phyloP scores from a whole-genome alignment of 2,888 invertebrate species.

The Helobdella robusta region DNA sequence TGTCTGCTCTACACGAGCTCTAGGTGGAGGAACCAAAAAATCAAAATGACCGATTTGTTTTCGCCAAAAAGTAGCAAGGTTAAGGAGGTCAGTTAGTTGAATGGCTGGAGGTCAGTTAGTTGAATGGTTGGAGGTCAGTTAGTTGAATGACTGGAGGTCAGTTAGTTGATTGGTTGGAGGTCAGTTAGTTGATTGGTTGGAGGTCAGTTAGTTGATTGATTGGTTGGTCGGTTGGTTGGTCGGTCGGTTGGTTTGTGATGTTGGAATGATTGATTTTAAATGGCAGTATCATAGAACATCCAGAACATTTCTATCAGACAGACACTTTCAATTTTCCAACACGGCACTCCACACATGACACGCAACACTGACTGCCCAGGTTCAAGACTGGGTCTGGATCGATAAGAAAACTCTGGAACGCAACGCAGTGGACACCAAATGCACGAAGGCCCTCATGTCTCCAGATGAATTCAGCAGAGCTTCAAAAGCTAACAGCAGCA shows the following conservation, averaged over 20 bases:
- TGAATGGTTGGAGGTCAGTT: too few species aligned
- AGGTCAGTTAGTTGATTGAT: too few species aligned
- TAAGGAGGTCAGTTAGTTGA: conserved; percentile 9
- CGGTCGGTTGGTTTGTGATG: too few species aligned
- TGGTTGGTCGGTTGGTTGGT: too few species aligned
- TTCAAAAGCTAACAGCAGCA: conserved; percentile 33
- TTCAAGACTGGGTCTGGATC: conserved; percentile 67
- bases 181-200: too few species aligned
- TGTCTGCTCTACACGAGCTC: conserved; percentile 77
- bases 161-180: too few species aligned
- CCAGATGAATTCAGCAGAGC: conserved; percentile 49
- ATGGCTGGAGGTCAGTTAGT: too few species aligned
- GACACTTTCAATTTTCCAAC: too few species aligned
- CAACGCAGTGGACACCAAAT: conserved; percentile 46
- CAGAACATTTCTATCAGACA: too few species aligned
- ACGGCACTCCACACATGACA: conserved; percentile 25
- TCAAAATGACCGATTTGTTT: conserved; percentile 14
- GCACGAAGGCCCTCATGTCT: conserved; percentile 47
- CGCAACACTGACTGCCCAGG: conserved; percentile 35
- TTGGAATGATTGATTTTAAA: too few species aligned
- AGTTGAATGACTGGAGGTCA: too few species aligned
- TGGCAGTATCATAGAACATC: background rate
- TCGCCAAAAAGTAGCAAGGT: conserved; percentile 9
- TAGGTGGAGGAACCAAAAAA: background rate
- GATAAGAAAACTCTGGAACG: conserved; percentile 65